Percentiles rank a stretch among this genome's conserved stretches.
Evolutionary conservation across 2,113 vertebrate species (phyloP).

Genomic region (Pristiophorus japonicus): DNA sequence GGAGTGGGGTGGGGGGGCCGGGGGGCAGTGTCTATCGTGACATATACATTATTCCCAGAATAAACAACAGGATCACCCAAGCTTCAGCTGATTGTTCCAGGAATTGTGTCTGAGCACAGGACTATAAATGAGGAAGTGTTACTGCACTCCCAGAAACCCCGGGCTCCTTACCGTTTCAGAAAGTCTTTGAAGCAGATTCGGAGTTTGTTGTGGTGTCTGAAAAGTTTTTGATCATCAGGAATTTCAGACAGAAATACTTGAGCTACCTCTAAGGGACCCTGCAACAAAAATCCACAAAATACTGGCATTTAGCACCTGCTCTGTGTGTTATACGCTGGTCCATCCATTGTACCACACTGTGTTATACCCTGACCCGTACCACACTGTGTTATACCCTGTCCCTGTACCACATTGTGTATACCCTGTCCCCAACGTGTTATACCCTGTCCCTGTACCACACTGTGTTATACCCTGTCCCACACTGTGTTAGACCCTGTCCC

Average conservation of each 20-base stretch:
- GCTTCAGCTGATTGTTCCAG: background rate
- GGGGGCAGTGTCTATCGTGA: background rate
- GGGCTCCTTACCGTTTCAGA: slow-evolving; percentile 28
- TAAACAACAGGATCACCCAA: background rate
- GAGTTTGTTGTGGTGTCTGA: slow-evolving; percentile 39
- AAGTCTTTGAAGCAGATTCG: slow-evolving; percentile 39
- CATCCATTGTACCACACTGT: background rate
- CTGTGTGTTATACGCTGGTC: background rate
- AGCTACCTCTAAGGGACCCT: slow-evolving; percentile 38
- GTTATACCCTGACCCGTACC: too few species aligned
- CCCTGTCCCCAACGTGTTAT: too few species aligned
- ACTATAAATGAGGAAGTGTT: background rate
- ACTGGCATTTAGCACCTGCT: too few species aligned
- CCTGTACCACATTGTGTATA: too few species aligned
- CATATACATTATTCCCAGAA: background rate
- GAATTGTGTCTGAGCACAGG: background rate
- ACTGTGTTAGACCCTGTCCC: too few species aligned
- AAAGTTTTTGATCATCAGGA: slow-evolving; percentile 37
- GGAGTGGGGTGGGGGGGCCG: too few species aligned
- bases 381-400: too few species aligned
- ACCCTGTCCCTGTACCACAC: too few species aligned
- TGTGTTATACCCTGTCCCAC: background rate
- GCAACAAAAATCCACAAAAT: background rate
- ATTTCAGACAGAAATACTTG: slow-evolving; percentile 40
- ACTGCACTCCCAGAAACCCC: background rate